Conservation (phyloP, 2,797 vertebrate genomes). For the Falco columbarius region DNA sequence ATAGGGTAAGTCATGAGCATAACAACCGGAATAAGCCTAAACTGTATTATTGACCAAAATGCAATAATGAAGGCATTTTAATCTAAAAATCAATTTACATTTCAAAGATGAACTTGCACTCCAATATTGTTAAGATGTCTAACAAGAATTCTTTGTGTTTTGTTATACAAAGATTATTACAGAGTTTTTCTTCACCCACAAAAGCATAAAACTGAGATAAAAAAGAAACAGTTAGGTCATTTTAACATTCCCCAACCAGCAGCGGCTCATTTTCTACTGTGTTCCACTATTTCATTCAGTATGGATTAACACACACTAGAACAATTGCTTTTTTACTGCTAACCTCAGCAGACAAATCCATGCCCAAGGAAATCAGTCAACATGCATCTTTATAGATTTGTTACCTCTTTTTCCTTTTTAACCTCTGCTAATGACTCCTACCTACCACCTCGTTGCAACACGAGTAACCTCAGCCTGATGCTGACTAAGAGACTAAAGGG, state of each 20-base stretch:
- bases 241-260: background rate
- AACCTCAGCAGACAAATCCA: background rate
- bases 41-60: slow-evolving; percentile 43
- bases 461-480: background rate
- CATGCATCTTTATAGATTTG: background rate
- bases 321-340: background rate
- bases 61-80: slow-evolving; percentile 52
- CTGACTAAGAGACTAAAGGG: background rate
- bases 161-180: background rate
- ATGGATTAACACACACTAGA: background rate
- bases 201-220: background rate
- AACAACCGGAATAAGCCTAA: slow-evolving; percentile 27
- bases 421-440: background rate
- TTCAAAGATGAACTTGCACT: slow-evolving; percentile 49
- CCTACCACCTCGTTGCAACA: background rate
- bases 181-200: background rate
- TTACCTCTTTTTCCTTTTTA: background rate
- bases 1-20: background rate
- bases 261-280: background rate
- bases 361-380: background rate
- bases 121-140: background rate
- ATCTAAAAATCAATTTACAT: slow-evolving; percentile 63
- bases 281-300: background rate
- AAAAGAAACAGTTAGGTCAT: background rate
- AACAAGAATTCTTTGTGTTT: background rate